Evolutionary conservation across 2,888 invertebrate species (phyloP).

Genomic region (Steinernema carpocapsae): DNA sequence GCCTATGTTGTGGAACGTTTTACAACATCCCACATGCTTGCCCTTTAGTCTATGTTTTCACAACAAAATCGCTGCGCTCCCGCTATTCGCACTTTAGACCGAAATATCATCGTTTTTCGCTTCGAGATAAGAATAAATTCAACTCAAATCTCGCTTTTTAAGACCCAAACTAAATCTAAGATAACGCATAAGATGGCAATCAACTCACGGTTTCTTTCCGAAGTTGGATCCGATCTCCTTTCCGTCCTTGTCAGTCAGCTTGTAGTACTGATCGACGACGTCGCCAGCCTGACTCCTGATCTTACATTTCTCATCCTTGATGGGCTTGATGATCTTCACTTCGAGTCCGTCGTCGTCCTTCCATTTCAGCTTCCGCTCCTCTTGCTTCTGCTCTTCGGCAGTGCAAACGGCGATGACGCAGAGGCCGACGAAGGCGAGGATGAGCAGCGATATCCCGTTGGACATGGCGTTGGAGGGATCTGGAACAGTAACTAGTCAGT

Average conservation of each 20-base stretch:
- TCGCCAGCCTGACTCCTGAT: constrained; percentile 60
- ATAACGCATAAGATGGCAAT: too few relatives aligned
- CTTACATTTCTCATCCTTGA: constrained; percentile 65
- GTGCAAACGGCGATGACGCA: constrained; percentile 7
- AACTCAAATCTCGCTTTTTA: too few relatives aligned
- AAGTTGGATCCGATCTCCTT: constrained; percentile 68
- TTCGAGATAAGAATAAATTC: too few relatives aligned
- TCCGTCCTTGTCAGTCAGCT: constrained; percentile 65
- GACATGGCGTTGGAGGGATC: constrained; percentile 19
- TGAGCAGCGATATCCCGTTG: neutral
- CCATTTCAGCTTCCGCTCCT: constrained; percentile 66
- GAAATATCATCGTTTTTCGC: too few relatives aligned
- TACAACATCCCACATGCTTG: too few relatives aligned
- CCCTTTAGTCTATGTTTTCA: too few relatives aligned
- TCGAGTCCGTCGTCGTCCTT: constrained; percentile 60
- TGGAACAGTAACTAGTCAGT: neutral
- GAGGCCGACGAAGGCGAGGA: neutral
- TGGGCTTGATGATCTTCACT: constrained; percentile 65
- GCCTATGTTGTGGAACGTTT: too few relatives aligned
- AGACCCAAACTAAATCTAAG: too few relatives aligned
- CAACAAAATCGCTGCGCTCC: too few relatives aligned
- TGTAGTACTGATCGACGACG: constrained; percentile 65
- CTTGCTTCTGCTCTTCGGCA: neutral
- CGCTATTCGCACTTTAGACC: too few relatives aligned
- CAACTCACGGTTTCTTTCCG: constrained; percentile 67